Base-by-base conservation (phyloP, 2,797 vertebrate genomes). In the Chanos chanos region DNA sequence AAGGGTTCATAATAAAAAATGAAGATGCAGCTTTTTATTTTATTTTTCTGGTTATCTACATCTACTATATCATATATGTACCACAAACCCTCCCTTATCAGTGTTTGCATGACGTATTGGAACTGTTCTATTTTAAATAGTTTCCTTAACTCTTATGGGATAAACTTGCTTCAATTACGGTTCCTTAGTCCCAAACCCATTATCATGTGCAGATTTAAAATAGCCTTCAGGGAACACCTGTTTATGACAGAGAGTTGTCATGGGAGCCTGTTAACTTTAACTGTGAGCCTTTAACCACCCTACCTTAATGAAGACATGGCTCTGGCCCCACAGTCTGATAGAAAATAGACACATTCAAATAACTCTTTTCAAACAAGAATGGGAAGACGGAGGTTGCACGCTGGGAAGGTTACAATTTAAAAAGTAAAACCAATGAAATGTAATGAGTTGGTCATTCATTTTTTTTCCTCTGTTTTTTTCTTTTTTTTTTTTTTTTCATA, bases 191-290 rank as follows among this genome's bases (percentile, higher is more conserved):
- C 47, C 73, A 61, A 41, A 81, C 72, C 73, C 79, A 71, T 85
- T 69, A 75, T 79, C 81, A 77, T 78, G 65, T 72, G 79, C 60
- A 8, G 72, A 37, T 69, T 63, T 71, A 76, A 74, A 73, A 5
- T 66, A 81, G 41, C 77, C 75, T 86, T 83, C 77, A 44, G 69
- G 66, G 57, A 66, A 77, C 77, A 77, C 77, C 77, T 86, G 80
- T 81, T 77, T 83, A 72, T 72, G 81, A 80, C 77, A 71, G 82
- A 72, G 43, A 70, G 75, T 45, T 55, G 66, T 63, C 73, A 70
- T 76, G 52, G 63, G 80, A 76, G 51, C 61, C 80, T 83, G 80
- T 79, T 87, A 85, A 68, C 72, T 85, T 69, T 82, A 62, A 71
- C 68, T 68, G 66, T 63, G 55, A 68, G 41, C 24, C 65, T 61